phyloP scores from a whole-genome alignment of 1,140 invertebrate genomes.

The Apis laboriosa region DNA sequence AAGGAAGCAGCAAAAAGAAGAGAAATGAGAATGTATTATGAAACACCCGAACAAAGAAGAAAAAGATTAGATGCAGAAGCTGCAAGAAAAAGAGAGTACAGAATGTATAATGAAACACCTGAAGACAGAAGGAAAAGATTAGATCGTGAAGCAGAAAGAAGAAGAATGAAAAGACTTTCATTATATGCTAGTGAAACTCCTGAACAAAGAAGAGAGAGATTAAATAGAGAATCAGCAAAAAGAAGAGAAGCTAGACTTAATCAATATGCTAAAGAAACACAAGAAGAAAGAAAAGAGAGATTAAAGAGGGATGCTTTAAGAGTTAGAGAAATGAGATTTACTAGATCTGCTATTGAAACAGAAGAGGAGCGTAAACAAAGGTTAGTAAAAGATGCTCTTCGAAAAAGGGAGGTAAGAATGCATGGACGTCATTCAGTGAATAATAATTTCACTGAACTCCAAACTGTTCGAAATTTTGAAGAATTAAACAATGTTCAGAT shows the following conservation, averaged over 20 bases:
- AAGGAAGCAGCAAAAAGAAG: constrained; percentile 67
- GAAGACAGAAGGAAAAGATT: constrained; percentile 72
- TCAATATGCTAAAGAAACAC: constrained; percentile 73
- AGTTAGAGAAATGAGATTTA: constrained; percentile 73
- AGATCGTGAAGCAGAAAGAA: constrained; percentile 71
- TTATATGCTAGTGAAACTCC: constrained; percentile 71
- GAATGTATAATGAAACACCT: constrained; percentile 71
- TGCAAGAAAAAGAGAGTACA: constrained; percentile 71
- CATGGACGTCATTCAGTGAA: constrained; percentile 58
- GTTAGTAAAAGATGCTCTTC: constrained; percentile 71
- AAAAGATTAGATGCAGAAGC: constrained; percentile 72
- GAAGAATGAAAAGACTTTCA: constrained; percentile 69
- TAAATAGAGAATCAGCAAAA: constrained; percentile 71
- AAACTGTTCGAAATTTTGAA: constrained; percentile 67
- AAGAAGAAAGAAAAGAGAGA: constrained; percentile 70
- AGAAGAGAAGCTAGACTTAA: constrained; percentile 69
- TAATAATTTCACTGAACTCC: constrained; percentile 67
- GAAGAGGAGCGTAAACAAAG: constrained; percentile 71
- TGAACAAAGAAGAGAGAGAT: constrained; percentile 68
- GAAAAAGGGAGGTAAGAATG: constrained; percentile 71
- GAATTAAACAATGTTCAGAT: constrained; percentile 68
- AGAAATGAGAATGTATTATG: constrained; percentile 72
- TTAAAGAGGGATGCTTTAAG: constrained; percentile 69
- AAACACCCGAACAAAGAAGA: constrained; percentile 70
- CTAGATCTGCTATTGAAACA: constrained; percentile 71